These are phyloP conservation scores for Danionella dracula DNA, from an alignment of 2,797 vertebrate genomes.

Conservation along the genomic window DNA sequence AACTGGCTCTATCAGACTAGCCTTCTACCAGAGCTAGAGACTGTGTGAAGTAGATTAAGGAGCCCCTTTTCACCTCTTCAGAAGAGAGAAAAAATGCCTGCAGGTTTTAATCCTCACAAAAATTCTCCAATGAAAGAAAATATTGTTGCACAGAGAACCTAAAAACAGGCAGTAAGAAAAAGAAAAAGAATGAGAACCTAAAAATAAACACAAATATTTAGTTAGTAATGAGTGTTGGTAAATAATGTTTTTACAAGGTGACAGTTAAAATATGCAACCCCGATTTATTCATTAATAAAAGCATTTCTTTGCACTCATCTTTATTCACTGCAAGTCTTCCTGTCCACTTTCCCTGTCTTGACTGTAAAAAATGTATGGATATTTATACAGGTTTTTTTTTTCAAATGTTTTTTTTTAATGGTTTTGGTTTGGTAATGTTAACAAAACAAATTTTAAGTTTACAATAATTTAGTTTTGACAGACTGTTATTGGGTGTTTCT, in stretches of 20 bases:
- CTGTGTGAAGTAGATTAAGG: constrained; percentile 36
- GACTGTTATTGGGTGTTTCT: too few species aligned
- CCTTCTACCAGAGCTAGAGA: constrained; percentile 26
- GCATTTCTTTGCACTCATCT: not conserved
- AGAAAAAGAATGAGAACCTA: not conserved
- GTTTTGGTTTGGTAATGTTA: too few species aligned
- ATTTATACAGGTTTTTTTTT: too few species aligned
- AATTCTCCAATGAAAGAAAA: constrained; percentile 43
- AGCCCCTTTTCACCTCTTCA: not conserved
- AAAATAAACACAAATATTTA: too few species aligned
- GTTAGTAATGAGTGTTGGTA: too few species aligned
- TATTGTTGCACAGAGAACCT: constrained; percentile 31
- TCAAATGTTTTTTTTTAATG: too few species aligned
- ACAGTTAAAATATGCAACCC: not conserved
- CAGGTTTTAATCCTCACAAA: constrained; percentile 43
- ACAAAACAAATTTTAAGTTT: too few species aligned
- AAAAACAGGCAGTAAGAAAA: not conserved
- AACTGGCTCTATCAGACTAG: not conserved
- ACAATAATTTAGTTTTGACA: too few species aligned
- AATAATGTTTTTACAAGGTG: too few species aligned
- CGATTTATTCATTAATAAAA: not conserved
- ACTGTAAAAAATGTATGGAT: too few species aligned
- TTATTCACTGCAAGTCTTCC: not conserved
- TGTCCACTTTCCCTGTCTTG: not conserved
- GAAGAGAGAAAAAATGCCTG: not conserved